phyloP scores from a whole-genome alignment of 2,888 invertebrate genomes.

The Cephus spinipes region DNA sequence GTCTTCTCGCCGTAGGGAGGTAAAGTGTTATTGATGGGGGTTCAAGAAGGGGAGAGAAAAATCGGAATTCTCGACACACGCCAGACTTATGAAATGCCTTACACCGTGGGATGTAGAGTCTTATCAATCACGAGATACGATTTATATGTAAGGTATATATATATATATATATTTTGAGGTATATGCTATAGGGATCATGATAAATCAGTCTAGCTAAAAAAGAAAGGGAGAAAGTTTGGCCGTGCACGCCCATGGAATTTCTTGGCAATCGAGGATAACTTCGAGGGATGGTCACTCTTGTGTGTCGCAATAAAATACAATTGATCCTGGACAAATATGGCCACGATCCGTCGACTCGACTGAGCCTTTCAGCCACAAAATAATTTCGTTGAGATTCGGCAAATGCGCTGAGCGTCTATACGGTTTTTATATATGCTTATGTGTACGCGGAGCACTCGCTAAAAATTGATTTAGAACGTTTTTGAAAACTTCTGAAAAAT shows the following conservation, averaged over 20 bases:
- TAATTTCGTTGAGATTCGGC: neutral
- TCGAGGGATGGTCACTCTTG: neutral
- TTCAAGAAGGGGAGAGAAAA: constrained; percentile 24
- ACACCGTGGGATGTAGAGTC: constrained; percentile 29
- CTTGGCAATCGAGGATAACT: neutral
- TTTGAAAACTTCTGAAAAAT: neutral
- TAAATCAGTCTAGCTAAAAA: constrained; percentile 37
- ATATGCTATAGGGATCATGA: constrained; percentile 28
- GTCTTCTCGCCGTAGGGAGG: neutral
- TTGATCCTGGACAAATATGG: neutral
- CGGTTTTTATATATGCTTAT: neutral
- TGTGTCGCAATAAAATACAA: neutral
- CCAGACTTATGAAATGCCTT: constrained; percentile 34
- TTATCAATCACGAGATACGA: constrained; percentile 41
- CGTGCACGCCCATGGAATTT: neutral
- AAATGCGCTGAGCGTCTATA: neutral
- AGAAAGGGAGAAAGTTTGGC: constrained; percentile 37
- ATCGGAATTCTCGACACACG: constrained; percentile 45
- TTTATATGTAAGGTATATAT: neutral
- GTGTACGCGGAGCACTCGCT: neutral
- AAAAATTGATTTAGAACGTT: neutral
- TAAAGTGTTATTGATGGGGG: constrained; percentile 4
- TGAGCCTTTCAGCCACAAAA: neutral
- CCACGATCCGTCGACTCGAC: neutral
- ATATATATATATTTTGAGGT: neutral